phyloP scores from a whole-genome alignment of 2,113 vertebrate species.

The Nycticorax nycticorax region DNA sequence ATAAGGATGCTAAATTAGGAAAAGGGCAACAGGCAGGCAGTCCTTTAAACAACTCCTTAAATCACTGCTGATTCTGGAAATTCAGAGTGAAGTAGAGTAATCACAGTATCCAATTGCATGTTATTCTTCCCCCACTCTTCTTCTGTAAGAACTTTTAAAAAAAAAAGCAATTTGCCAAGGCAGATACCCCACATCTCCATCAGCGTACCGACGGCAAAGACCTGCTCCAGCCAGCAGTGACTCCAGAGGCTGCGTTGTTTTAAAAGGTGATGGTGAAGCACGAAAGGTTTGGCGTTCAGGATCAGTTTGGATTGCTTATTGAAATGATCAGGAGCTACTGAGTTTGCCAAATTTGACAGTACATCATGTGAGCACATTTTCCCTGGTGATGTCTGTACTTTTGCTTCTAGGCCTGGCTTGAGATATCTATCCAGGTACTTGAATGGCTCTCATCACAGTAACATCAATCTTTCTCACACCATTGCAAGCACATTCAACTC shows the following conservation, averaged over 20 bases:
- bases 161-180: not conserved
- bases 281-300: not conserved
- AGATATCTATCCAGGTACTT: not conserved
- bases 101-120: not conserved
- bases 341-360: constrained; percentile 10
- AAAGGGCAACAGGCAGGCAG: not conserved
- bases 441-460: not conserved
- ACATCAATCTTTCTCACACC: not conserved
- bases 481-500: not conserved
- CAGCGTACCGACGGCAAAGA: not conserved
- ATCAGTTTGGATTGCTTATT: not conserved
- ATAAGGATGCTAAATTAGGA: not conserved
- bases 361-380: not conserved
- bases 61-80: not conserved
- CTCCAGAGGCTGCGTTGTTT: not conserved
- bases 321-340: not conserved
- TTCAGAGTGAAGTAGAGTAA: not conserved
- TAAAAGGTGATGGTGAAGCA: not conserved
- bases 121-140: not conserved
- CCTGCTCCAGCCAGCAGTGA: not conserved
- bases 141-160: not conserved
- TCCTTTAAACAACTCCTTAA: not conserved
- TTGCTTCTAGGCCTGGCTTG: not conserved
- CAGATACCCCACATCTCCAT: not conserved
- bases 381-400: not conserved